Evolutionary conservation across 2,113 vertebrate genomes (phyloP).

Genomic region (Oxyruncus cristatus): DNA sequence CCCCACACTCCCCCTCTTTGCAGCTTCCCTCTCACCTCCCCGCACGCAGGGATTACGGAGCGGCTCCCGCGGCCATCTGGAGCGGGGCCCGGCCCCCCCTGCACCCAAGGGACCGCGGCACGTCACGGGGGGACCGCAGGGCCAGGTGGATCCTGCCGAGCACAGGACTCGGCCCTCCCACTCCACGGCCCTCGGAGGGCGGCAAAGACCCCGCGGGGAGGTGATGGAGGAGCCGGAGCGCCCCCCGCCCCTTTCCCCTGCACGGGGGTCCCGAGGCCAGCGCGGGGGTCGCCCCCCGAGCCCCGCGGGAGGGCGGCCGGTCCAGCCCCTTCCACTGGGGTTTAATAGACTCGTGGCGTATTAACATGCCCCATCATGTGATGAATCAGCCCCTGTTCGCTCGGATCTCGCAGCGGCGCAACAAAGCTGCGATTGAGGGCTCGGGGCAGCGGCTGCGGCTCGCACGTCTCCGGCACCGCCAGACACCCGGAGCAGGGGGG

Average conservation of each 20-base stretch:
- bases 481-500: background rate
- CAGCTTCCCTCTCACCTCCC: background rate
- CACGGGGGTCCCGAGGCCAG: background rate
- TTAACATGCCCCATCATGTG: conserved; percentile 18
- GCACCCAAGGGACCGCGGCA: background rate
- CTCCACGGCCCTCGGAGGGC: background rate
- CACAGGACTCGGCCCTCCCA: background rate
- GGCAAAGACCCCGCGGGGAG: background rate
- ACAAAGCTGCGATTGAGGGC: conserved; percentile 49
- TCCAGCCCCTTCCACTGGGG: background rate
- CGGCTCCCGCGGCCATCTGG: background rate
- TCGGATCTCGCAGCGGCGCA: background rate
- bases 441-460: background rate
- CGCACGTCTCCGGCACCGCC: background rate
- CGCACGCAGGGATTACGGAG: background rate
- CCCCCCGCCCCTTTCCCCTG: background rate
- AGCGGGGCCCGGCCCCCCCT: background rate
- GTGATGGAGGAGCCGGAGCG: background rate
- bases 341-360: background rate
- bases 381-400: background rate
- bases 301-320: background rate
- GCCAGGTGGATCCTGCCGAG: background rate
- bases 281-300: background rate
- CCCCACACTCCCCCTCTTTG: too few species aligned
- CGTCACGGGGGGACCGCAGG: background rate